Conservation (phyloP, 2,888 invertebrate genomes). For the Epirrita christyi region DNA sequence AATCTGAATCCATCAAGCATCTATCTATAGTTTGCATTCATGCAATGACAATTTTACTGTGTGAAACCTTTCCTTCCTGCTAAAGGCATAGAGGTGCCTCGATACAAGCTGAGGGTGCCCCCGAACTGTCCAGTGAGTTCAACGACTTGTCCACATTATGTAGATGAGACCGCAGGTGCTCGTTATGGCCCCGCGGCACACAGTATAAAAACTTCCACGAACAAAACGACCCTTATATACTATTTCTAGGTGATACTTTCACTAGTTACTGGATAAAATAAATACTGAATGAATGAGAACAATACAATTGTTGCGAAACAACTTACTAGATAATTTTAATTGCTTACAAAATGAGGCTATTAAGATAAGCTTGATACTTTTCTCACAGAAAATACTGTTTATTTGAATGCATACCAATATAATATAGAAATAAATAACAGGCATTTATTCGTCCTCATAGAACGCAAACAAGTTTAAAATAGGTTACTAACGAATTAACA, state of each 20-base stretch:
- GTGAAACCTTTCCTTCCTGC: background rate
- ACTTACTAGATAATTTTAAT: too few species aligned
- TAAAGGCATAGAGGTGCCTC: slow-evolving; percentile 1
- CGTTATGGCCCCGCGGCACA: slow-evolving; percentile 72
- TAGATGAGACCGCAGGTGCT: slow-evolving; percentile 79
- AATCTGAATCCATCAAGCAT: too few species aligned
- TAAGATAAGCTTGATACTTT: too few species aligned
- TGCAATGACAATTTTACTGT: background rate
- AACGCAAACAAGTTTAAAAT: too few species aligned
- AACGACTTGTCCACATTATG: slow-evolving; percentile 81
- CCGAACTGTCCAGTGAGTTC: slow-evolving; percentile 70
- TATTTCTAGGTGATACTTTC: slow-evolving; percentile 65
- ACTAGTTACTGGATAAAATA: slow-evolving; percentile 35
- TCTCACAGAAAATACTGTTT: too few species aligned
- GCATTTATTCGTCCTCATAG: too few species aligned
- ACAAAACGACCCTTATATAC: slow-evolving; percentile 69
- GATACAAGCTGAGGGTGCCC: slow-evolving; percentile 6
- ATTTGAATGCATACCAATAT: too few species aligned
- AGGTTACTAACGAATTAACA: too few species aligned
- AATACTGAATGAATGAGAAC: slow-evolving; percentile 1
- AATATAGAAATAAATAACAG: too few species aligned
- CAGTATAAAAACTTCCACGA: slow-evolving; percentile 76
- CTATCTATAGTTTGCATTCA: too few species aligned
- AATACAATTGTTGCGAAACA: too few species aligned
- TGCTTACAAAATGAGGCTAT: too few species aligned